Evolutionary conservation across 1,140 invertebrate species (phyloP).

Genomic region (Atopsyche davidsoni): DNA sequence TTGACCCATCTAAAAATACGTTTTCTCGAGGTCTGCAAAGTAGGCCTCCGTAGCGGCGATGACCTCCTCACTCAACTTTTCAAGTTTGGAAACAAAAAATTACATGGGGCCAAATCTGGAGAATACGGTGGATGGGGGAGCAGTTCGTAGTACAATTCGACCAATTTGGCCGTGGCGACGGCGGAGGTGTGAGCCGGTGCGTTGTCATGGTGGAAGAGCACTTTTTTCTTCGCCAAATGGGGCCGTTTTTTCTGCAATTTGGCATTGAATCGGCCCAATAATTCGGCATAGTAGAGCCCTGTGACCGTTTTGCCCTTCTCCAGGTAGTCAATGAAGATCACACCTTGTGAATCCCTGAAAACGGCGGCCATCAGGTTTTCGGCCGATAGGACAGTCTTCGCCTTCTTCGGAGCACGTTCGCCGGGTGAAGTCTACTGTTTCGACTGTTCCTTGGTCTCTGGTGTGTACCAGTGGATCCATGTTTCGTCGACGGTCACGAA

Average conservation of each 20-base stretch:
- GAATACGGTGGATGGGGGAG: too few relatives aligned
- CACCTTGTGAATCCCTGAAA: conserved; percentile 36
- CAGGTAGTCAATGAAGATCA: conserved; percentile 30
- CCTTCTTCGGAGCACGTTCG: conserved; percentile 32
- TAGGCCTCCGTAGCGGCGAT: too few relatives aligned
- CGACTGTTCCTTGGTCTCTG: conserved; percentile 35
- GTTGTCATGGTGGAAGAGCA: conserved; percentile 34
- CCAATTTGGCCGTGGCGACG: background rate
- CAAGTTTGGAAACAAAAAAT: too few relatives aligned
- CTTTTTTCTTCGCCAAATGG: conserved; percentile 34
- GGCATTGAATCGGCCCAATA: conserved; percentile 10
- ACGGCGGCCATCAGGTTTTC: conserved; percentile 33
- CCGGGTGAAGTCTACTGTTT: conserved; percentile 34
- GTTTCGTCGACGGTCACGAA: conserved; percentile 40
- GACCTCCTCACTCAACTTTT: too few relatives aligned
- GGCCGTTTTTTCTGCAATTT: conserved; percentile 24
- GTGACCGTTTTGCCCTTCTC: conserved; percentile 29
- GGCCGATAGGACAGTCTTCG: conserved; percentile 33
- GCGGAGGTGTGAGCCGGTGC: conserved; percentile 11
- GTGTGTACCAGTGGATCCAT: conserved; percentile 39
- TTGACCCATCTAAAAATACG: too few relatives aligned
- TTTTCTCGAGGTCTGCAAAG: too few relatives aligned
- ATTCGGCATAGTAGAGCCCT: conserved; percentile 23
- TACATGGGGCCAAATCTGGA: too few relatives aligned
- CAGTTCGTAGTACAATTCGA: too few relatives aligned